phyloP scores from a whole-genome alignment of 2,888 invertebrate species.

The Eristalinus sepulchralis region DNA sequence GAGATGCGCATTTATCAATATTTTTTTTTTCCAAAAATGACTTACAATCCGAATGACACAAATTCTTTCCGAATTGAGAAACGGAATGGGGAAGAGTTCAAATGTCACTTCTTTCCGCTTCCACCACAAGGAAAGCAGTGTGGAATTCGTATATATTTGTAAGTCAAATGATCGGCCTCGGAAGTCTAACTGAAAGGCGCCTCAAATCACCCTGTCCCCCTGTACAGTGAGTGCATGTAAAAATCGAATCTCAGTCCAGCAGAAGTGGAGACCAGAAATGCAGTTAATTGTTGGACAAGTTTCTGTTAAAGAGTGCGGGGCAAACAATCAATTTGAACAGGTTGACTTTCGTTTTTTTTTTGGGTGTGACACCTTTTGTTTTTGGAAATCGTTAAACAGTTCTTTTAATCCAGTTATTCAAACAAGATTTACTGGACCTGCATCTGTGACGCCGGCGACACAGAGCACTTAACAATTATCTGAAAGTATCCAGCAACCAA shows the following conservation, averaged over 20 bases:
- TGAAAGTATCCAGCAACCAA: neutral
- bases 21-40: neutral
- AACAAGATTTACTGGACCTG: neutral
- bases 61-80: neutral
- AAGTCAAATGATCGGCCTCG: conserved; percentile 39
- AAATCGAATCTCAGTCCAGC: neutral
- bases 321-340: neutral
- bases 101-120: neutral
- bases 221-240: neutral
- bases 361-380: neutral
- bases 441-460: neutral
- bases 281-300: neutral
- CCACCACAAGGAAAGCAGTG: conserved; percentile 5
- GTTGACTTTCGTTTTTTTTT: neutral
- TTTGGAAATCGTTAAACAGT: neutral
- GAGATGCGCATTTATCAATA: neutral
- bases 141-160: conserved; percentile 21
- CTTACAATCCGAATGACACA: neutral
- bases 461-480: neutral
- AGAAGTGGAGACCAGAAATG: neutral
- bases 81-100: neutral
- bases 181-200: too few species aligned
- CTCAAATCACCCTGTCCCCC: neutral
- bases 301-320: neutral
- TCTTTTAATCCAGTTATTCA: neutral